These are phyloP conservation scores for Natator depressus DNA, from an alignment of 2,113 vertebrate species.

Conservation along the genomic window DNA sequence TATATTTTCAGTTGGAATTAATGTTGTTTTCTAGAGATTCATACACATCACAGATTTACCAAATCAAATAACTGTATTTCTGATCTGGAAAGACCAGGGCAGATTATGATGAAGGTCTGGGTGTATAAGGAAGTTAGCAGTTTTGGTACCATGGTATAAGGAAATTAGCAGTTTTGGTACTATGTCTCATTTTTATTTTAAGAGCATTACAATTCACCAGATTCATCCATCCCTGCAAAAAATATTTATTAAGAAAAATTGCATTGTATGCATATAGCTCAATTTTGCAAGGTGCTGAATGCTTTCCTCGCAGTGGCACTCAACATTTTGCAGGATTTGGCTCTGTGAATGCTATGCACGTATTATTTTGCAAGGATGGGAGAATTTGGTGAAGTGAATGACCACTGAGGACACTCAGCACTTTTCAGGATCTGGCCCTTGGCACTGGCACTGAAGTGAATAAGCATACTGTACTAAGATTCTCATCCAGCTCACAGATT, in stretches of 20 bases:
- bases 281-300: constrained; percentile 51
- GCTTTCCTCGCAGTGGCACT: constrained; percentile 51
- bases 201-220: background rate
- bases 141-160: background rate
- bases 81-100: background rate
- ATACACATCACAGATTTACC: background rate
- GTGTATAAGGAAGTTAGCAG: background rate
- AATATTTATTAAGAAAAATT: constrained; percentile 15
- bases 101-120: background rate
- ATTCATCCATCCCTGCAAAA: constrained; percentile 8
- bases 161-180: background rate
- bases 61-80: background rate
- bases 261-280: background rate
- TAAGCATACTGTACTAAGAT: background rate
- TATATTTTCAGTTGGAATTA: background rate
- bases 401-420: background rate
- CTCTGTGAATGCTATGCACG: fast-evolving
- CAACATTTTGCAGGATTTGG: constrained; percentile 33
- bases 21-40: background rate
- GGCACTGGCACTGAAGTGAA: background rate
- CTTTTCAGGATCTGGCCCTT: background rate
- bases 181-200: background rate
- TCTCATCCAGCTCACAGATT: background rate
- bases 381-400: background rate
- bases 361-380: constrained; percentile 11